phyloP scores from a whole-genome alignment of 2,888 invertebrate genomes.

The Polydrusus tereticollis region DNA sequence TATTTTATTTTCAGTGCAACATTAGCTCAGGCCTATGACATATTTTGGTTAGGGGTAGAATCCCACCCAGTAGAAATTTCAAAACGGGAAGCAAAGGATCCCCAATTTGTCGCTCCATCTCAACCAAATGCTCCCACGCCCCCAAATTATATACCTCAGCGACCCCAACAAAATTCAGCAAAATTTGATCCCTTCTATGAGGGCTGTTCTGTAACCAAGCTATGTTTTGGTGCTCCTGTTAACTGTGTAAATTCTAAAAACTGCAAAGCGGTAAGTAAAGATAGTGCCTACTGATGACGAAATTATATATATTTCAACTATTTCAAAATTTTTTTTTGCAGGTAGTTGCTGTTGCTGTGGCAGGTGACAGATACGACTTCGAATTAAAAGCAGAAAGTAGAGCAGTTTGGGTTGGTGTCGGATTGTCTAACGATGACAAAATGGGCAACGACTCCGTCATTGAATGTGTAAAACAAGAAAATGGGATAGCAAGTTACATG shows the following conservation, averaged over 20 bases:
- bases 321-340: too few species aligned
- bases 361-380: constrained; percentile 73
- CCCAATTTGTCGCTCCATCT: constrained; percentile 42
- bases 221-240: constrained; percentile 84
- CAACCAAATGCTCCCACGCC: constrained; percentile 63
- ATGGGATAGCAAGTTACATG: constrained; percentile 72
- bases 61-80: constrained; percentile 80
- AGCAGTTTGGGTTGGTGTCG: constrained; percentile 79
- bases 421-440: constrained; percentile 80
- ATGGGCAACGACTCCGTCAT: constrained; percentile 91
- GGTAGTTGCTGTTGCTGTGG: constrained; percentile 74
- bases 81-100: constrained; percentile 62
- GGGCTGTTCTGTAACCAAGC: constrained; percentile 76
- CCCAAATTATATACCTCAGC: constrained; percentile 65
- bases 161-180: constrained; percentile 56
- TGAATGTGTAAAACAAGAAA: constrained; percentile 79
- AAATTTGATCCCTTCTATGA: constrained; percentile 78
- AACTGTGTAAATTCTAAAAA: constrained; percentile 76
- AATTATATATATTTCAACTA: too few species aligned
- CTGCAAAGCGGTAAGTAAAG: constrained; percentile 71
- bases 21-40: constrained; percentile 80
- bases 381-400: constrained; percentile 71
- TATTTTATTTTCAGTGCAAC: constrained; percentile 75
- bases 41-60: constrained; percentile 84
- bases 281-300: too few species aligned